Evolutionary conservation across 2,888 invertebrate genomes (phyloP).

Genomic region (Ophioninae sp.): DNA sequence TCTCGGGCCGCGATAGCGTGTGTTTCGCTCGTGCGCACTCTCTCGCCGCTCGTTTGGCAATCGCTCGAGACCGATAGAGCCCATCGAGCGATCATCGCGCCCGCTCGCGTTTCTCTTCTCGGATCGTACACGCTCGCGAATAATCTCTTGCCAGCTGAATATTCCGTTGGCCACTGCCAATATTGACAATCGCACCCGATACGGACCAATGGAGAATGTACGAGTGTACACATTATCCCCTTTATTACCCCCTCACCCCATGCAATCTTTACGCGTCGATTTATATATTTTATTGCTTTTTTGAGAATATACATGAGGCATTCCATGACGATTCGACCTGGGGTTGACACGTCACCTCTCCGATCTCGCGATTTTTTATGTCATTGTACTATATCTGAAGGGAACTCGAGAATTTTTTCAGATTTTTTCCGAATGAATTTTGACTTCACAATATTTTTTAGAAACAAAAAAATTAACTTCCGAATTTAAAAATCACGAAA

Average conservation of each 20-base stretch:
- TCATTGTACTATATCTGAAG: too few species aligned
- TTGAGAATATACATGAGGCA: slow-evolving; percentile 28
- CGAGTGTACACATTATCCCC: slow-evolving; percentile 2
- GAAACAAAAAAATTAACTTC: too few species aligned
- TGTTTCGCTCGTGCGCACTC: too few species aligned
- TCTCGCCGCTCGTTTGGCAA: not conserved
- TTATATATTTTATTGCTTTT: slow-evolving; percentile 49
- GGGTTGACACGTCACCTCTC: too few species aligned
- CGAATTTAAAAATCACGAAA: too few species aligned
- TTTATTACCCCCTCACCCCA: not conserved
- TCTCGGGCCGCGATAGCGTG: too few species aligned
- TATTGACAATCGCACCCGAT: not conserved
- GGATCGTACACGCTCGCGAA: not conserved
- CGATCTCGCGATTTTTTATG: too few species aligned
- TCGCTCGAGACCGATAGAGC: not conserved
- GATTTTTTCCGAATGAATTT: too few species aligned
- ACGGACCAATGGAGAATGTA: not conserved
- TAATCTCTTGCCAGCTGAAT: not conserved
- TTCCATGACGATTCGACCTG: too few species aligned
- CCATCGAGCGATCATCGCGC: not conserved
- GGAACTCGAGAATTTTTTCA: too few species aligned
- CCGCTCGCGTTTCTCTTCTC: not conserved
- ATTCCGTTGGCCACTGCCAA: not conserved
- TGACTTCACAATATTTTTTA: too few species aligned
- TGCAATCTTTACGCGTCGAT: slow-evolving; percentile 16